Conservation (phyloP, 2,113 vertebrate species). For the Bagarius yarrelli region DNA sequence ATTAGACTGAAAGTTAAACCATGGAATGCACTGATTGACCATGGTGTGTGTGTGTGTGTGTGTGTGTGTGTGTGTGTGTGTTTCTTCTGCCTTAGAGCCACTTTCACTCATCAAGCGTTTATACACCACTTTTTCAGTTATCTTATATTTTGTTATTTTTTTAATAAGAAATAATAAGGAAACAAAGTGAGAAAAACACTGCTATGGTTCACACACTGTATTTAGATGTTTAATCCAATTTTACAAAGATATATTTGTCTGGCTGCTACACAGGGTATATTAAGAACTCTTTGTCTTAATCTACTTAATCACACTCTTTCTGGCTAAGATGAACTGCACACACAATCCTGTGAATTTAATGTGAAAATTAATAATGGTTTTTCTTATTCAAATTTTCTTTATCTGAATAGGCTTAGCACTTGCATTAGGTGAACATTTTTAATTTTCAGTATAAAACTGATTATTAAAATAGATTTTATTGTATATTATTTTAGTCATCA, state of each 20-base stretch:
- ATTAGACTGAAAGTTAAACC: constrained; percentile 73
- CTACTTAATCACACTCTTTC: neutral
- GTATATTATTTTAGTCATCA: neutral
- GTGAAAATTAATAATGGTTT: too few relatives aligned
- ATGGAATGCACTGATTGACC: constrained; percentile 49
- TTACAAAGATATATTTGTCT: neutral
- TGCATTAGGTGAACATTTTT: neutral
- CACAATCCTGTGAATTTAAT: neutral
- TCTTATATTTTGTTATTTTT: neutral
- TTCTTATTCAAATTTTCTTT: too few relatives aligned
- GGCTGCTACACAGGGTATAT: neutral
- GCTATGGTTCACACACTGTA: neutral
- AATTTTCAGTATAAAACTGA: neutral
- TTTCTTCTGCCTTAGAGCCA: neutral
- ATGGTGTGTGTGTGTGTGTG: constrained; percentile 23
- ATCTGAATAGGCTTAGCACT: too few relatives aligned
- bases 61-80: constrained; percentile 41
- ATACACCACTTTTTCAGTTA: neutral
- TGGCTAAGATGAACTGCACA: neutral
- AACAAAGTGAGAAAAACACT: neutral
- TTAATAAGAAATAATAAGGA: too few relatives aligned
- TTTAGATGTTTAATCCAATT: neutral
- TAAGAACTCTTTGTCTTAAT: neutral
- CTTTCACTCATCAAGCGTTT: neutral
- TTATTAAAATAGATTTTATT: neutral